These are phyloP conservation scores for Torymus tubicola DNA, from an alignment of 2,888 invertebrate genomes.

Conservation along the genomic window DNA sequence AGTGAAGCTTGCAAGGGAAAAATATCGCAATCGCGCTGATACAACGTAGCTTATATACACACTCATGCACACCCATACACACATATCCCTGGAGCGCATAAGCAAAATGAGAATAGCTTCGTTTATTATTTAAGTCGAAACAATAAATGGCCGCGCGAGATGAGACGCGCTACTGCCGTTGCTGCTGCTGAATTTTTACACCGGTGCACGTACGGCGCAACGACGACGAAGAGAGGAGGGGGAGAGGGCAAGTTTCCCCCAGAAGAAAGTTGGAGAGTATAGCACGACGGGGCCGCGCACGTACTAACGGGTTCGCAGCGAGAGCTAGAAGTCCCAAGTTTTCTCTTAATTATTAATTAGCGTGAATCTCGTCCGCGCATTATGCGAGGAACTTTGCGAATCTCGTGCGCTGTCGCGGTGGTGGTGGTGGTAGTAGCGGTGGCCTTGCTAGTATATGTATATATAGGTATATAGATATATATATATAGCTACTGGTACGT, in stretches of 20 bases:
- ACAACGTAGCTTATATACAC: not conserved
- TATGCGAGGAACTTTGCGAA: slow-evolving; percentile 13
- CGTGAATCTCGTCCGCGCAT: slow-evolving; percentile 53
- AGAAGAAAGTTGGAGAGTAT: slow-evolving; percentile 43
- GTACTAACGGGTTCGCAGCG: not conserved
- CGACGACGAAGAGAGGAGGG: no score
- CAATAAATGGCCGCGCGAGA: slow-evolving; percentile 38
- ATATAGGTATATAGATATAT: no score
- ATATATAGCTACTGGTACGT: no score
- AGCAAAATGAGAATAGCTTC: slow-evolving; percentile 36
- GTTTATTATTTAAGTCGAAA: slow-evolving; percentile 42
- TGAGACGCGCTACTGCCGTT: slow-evolving; percentile 29
- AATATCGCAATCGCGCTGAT: slow-evolving; percentile 18
- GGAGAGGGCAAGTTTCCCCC: slow-evolving; percentile 56
- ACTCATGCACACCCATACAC: not conserved
- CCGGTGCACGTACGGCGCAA: slow-evolving; percentile 60
- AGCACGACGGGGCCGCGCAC: no score
- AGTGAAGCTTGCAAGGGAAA: not conserved
- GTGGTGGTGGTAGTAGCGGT: no score
- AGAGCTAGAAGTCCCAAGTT: slow-evolving; percentile 53
- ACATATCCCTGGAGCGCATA: not conserved
- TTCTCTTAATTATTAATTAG: slow-evolving; percentile 63
- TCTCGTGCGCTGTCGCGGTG: no score
- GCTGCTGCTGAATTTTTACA: slow-evolving; percentile 63
- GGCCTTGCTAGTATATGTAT: no score